Conservation (phyloP, 2,113 vertebrate genomes). For the Pogonocichla stellata region DNA sequence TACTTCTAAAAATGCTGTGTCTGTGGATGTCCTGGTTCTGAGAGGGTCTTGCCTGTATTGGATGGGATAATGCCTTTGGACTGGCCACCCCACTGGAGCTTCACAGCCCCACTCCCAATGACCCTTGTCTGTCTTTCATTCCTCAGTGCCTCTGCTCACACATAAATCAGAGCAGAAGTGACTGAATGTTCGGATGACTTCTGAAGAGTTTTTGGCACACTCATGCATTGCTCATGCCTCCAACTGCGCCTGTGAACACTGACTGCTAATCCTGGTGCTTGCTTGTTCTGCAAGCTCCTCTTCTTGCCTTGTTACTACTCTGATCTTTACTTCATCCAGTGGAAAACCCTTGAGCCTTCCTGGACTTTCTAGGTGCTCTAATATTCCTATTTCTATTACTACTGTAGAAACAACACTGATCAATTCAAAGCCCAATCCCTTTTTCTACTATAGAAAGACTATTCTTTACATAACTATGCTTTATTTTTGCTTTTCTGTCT, state of each 20-base stretch:
- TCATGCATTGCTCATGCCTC: background rate
- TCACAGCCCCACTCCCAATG: background rate
- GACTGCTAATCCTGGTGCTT: background rate
- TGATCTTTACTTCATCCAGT: background rate
- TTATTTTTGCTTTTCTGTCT: background rate
- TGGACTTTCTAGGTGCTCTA: background rate
- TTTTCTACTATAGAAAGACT: background rate
- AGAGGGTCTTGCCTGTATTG: background rate
- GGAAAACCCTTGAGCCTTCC: background rate
- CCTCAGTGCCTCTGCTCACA: background rate
- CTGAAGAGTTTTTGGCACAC: background rate
- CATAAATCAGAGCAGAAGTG: background rate
- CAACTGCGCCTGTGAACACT: background rate
- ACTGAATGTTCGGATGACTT: background rate
- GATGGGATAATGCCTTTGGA: background rate
- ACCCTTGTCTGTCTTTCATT: background rate
- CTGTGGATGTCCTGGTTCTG: accelerated
- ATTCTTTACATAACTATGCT: background rate
- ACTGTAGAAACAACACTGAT: background rate
- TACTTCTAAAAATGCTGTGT: background rate
- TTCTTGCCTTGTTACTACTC: background rate
- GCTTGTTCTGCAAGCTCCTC: background rate
- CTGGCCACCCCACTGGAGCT: accelerated
- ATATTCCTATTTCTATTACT: background rate
- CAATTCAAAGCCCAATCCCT: background rate